Percentiles rank a stretch among this genome's conserved stretches.
phyloP scores from a whole-genome alignment of 2,888 invertebrate genomes.

The Platynereis dumerilii region DNA sequence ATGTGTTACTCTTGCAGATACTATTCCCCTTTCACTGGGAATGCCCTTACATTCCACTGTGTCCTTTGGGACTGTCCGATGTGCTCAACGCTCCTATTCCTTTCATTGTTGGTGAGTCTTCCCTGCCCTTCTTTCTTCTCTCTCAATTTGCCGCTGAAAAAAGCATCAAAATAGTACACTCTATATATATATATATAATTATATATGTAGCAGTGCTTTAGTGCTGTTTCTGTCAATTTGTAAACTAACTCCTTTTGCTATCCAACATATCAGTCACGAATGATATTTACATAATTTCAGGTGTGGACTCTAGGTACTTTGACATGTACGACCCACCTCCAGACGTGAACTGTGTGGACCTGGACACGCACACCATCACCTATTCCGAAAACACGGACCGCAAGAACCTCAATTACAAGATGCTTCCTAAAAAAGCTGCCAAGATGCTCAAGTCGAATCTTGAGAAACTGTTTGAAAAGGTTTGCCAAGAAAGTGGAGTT shows the following conservation, averaged over 20 bases:
- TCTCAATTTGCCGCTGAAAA: too few relatives aligned
- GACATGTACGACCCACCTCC: conserved; percentile 90
- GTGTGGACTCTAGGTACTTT: conserved; percentile 96
- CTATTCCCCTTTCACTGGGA: conserved; percentile 99
- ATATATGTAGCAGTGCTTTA: too few relatives aligned
- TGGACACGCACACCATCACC: conserved; percentile 96
- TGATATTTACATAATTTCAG: too few relatives aligned
- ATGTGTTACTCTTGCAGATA: conserved; percentile 63
- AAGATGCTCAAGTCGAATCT: conserved; percentile 80
- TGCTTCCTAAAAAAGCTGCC: conserved; percentile 73
- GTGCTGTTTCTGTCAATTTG: too few relatives aligned
- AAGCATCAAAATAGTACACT: too few relatives aligned
- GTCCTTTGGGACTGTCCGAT: conserved; percentile 93
- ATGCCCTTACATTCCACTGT: conserved; percentile 98
- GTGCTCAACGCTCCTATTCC: conserved; percentile 96
- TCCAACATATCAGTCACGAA: too few relatives aligned
- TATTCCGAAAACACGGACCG: conserved; percentile 74
- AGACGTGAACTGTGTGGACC: conserved; percentile 96
- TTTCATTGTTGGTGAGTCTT: conserved; percentile 79
- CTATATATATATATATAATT: too few relatives aligned
- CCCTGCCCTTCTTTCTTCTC: too few relatives aligned
- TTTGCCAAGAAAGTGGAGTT: conserved; percentile 46
- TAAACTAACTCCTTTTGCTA: too few relatives aligned
- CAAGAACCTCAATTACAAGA: conserved; percentile 71
- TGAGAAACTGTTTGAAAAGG: conserved; percentile 74